Conservation (phyloP, 2,797 vertebrate genomes). For the Melanotaenia maccullochi region DNA sequence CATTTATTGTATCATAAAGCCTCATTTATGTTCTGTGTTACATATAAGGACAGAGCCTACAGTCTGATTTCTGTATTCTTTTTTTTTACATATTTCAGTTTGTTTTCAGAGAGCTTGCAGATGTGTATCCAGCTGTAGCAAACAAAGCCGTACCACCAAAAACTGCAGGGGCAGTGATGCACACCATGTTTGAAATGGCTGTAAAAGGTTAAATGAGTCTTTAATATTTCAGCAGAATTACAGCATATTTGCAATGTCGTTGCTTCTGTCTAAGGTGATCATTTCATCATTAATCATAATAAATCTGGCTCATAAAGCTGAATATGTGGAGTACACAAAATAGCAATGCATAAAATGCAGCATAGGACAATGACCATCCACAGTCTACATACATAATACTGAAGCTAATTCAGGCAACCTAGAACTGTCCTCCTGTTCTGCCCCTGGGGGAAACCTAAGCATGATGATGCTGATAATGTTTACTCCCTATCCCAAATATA, state of each 20-base stretch:
- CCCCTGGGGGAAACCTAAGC: constrained; percentile 55
- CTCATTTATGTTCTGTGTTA: too few species aligned
- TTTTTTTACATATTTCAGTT: too few species aligned
- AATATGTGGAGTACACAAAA: constrained; percentile 7
- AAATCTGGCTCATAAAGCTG: constrained; percentile 18
- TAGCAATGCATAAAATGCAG: constrained; percentile 22
- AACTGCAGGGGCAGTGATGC: too few species aligned
- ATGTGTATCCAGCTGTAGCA: too few species aligned
- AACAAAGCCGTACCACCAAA: too few species aligned
- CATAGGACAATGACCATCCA: constrained; percentile 20
- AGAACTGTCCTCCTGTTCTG: constrained; percentile 30
- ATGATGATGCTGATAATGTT: constrained; percentile 45
- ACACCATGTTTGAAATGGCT: too few species aligned
- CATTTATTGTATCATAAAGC: too few species aligned
- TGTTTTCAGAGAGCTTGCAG: too few species aligned
- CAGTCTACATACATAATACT: constrained; percentile 20
- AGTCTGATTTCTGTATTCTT: too few species aligned
- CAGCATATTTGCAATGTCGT: constrained; percentile 19
- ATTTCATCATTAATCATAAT: neutral
- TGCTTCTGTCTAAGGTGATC: constrained; percentile 3
- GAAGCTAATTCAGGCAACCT: constrained; percentile 59
- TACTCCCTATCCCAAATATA: constrained; percentile 26
- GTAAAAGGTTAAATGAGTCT: too few species aligned
- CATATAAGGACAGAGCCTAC: too few species aligned
- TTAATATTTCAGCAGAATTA: constrained; percentile 4